A percentile compares a stretch with the other conserved stretches of the same genome.
phyloP scores from a whole-genome alignment of 2,888 invertebrate genomes.

The Pediacus dermestoides region DNA sequence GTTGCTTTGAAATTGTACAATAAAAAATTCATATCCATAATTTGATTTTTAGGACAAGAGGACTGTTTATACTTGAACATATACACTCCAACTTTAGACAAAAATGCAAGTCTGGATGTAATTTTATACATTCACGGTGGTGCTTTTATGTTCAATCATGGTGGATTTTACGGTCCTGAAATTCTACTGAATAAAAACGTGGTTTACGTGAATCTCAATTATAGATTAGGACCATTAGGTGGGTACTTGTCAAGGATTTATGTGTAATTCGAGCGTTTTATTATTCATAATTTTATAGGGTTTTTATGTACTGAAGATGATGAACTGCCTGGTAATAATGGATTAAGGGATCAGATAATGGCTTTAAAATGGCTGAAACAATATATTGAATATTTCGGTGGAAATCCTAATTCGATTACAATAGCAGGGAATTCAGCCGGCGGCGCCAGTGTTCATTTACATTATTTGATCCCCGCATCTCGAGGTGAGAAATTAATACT shows the following conservation, averaged over 20 bases:
- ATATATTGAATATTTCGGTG: conserved; percentile 68
- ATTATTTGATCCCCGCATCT: conserved; percentile 62
- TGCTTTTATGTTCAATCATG: conserved; percentile 65
- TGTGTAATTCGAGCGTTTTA: conserved; percentile 1
- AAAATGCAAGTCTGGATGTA: conserved; percentile 56
- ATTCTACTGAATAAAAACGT: conserved; percentile 62
- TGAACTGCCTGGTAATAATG: conserved; percentile 66
- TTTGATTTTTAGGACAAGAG: conserved; percentile 55
- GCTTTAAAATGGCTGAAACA: conserved; percentile 67
- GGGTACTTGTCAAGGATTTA: conserved; percentile 7
- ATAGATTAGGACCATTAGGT: conserved; percentile 69
- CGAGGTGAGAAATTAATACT: conserved; percentile 55
- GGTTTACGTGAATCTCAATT: conserved; percentile 66
- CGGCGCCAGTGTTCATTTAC: conserved; percentile 71
- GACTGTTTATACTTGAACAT: conserved; percentile 67
- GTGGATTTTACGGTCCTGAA: conserved; percentile 54
- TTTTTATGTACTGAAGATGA: conserved; percentile 73
- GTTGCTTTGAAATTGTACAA: neutral
- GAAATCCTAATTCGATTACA: conserved; percentile 66
- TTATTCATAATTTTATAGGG: conserved; percentile 49
- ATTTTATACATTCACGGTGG: conserved; percentile 66
- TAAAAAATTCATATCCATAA: conserved; percentile 12
- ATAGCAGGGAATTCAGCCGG: conserved; percentile 71
- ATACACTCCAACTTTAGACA: conserved; percentile 53
- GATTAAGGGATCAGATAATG: conserved; percentile 69